Percentiles rank a stretch among this genome's conserved stretches.
Conservation (phyloP, 2,888 invertebrate species). For the Junonia oenone region DNA sequence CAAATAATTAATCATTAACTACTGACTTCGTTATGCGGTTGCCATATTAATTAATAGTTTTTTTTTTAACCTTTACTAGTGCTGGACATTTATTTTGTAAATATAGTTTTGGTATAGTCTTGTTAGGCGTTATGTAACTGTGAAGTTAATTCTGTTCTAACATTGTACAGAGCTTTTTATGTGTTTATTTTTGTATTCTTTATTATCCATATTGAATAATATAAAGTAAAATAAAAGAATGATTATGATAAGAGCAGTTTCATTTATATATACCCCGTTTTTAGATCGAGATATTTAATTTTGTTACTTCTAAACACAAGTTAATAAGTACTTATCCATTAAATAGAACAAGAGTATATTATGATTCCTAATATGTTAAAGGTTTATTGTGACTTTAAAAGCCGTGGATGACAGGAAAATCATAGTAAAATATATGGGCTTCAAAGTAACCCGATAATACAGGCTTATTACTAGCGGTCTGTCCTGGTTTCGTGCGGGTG, state of each 20-base stretch:
- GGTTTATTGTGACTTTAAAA: too few relatives aligned
- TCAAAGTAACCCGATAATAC: too few relatives aligned
- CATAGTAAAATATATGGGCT: too few relatives aligned
- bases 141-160: slow-evolving; percentile 17
- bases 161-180: slow-evolving; percentile 31
- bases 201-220: slow-evolving; percentile 26
- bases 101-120: slow-evolving; percentile 28
- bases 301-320: too few relatives aligned
- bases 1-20: neutral
- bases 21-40: slow-evolving; percentile 4
- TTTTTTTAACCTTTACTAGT: slow-evolving; percentile 9
- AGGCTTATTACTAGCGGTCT: too few relatives aligned
- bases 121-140: slow-evolving; percentile 23
- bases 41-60: slow-evolving; percentile 14
- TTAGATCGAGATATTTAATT: too few relatives aligned
- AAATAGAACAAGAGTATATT: too few relatives aligned
- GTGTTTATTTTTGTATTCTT: slow-evolving; percentile 29
- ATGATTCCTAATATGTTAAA: too few relatives aligned
- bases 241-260: slow-evolving; percentile 8
- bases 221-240: neutral
- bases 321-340: too few relatives aligned
- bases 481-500: too few relatives aligned
- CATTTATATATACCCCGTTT: too few relatives aligned
- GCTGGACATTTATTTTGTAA: slow-evolving; percentile 12
- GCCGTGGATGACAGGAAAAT: too few relatives aligned